Base-by-base conservation (phyloP, 1,140 invertebrate species). In the Panulirus ornatus region DNA sequence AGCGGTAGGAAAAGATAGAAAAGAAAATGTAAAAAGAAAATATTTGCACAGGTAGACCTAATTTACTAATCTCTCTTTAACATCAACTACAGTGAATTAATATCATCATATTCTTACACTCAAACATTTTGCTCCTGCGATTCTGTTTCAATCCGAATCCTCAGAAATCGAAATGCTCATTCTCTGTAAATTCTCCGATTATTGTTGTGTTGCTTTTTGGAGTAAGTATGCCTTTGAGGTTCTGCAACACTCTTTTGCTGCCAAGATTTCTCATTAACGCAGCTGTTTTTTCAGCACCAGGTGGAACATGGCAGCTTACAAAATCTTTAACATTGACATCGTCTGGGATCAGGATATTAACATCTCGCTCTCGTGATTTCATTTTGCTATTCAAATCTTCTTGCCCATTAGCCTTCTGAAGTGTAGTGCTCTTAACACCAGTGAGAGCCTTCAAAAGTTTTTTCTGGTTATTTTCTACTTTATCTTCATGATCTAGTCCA, bases 241-340 rank as follows among this genome's bases (percentile, higher is more conserved):
- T 73, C 58, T 36, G 44, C 38, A 34, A 47, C 44, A 81, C 11
- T 11, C 47, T 47, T 19, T 66, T 63, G 34, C 9, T 30, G 34
- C 38, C 38, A n/a, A 89, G 51, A 47, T 16, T 78, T 44, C 70
- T 78, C 71, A 90, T 70, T 27, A 84, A 22, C 38, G 82, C 30
- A 63, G 88, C 75, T 44, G 47, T 36, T 66, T 90, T 90, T 58
- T 85, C 88, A 5, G 88, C 70, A 58, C 30, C 81, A 9, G 88
- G 75, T 30, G 73, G n/a, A 27, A 89, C 88, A 85, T 84, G 82
- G 27, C 75, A 40, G 34, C 73, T 90, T 22, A 84, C 82, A 84
- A 54, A 90, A 36, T 84, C 82, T 78, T 78, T 78, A 22, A 90
- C 82, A 79, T 84, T 84, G 22, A 85, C 88, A 85, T 78, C 79